A percentile compares a stretch with the other conserved stretches of the same genome.
phyloP scores from a whole-genome alignment of 2,888 invertebrate genomes.

The Campoletis raptor region DNA sequence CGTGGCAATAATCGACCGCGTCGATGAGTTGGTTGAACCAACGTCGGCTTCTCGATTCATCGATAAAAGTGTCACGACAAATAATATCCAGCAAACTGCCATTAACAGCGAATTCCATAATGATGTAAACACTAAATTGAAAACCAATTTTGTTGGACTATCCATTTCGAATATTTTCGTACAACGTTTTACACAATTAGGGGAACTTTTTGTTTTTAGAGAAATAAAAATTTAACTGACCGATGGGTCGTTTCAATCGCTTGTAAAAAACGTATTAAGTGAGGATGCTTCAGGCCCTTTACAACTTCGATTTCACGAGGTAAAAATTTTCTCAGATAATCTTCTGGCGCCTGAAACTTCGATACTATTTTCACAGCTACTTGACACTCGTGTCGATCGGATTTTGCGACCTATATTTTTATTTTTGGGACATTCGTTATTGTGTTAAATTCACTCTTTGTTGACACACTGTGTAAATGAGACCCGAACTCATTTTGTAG shows the following conservation, averaged over 20 bases:
- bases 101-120: conserved; percentile 94
- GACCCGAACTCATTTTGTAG: too few relatives aligned
- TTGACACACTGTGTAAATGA: too few relatives aligned
- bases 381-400: conserved; percentile 89
- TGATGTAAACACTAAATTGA: conserved; percentile 89
- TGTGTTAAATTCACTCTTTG: background rate
- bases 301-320: conserved; percentile 94
- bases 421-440: background rate
- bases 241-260: conserved; percentile 94
- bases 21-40: conserved; percentile 91
- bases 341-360: conserved; percentile 92
- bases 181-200: background rate
- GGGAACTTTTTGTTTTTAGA: background rate
- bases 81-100: conserved; percentile 92
- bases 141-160: background rate
- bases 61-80: conserved; percentile 90
- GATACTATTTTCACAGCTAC: conserved; percentile 94
- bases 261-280: conserved; percentile 92
- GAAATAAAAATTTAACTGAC: conserved; percentile 82
- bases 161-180: background rate
- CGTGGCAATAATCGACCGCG: conserved; percentile 92
- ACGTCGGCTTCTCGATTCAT: conserved; percentile 88
- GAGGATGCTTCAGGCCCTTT: conserved; percentile 92
- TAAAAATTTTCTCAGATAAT: conserved; percentile 92
- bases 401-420: conserved; percentile 88